A percentile compares a stretch with the other conserved stretches of the same genome.
phyloP scores from a whole-genome alignment of 2,113 vertebrate genomes.

The Rhipidura dahli region DNA sequence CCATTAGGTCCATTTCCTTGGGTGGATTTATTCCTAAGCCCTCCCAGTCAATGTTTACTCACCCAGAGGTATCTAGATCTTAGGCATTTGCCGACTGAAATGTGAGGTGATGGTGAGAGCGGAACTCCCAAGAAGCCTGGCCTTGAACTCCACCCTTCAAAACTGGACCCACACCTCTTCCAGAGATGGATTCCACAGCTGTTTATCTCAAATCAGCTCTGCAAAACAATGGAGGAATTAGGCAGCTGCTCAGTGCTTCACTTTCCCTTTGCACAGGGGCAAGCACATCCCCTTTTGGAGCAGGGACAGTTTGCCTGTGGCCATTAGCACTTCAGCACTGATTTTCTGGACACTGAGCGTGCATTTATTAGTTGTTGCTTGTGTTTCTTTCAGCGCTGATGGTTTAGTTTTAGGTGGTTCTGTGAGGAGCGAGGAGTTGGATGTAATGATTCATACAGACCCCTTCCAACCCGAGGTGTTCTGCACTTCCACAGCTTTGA shows the following conservation, averaged over 20 bases:
- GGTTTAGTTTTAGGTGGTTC: neutral
- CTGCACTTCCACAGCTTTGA: neutral
- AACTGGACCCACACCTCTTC: neutral
- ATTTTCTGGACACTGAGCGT: neutral
- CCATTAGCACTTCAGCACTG: neutral
- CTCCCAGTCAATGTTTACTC: neutral
- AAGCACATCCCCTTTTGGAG: neutral
- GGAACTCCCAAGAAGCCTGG: neutral
- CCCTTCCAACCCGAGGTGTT: neutral
- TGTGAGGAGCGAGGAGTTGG: neutral
- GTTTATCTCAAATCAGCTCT: neutral
- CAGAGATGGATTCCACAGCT: neutral
- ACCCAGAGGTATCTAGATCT: neutral
- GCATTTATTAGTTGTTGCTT: neutral
- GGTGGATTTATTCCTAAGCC: neutral
- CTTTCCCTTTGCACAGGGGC: neutral
- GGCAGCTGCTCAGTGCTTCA: neutral
- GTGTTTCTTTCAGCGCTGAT: neutral
- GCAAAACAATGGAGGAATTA: neutral
- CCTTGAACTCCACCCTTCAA: neutral
- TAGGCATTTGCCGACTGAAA: neutral
- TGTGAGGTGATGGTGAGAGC: neutral
- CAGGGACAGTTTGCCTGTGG: neutral
- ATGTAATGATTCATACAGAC: neutral
- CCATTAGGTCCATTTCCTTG: neutral